Base-by-base conservation (phyloP, 2,113 vertebrate genomes). In the Nymphicus hollandicus region DNA sequence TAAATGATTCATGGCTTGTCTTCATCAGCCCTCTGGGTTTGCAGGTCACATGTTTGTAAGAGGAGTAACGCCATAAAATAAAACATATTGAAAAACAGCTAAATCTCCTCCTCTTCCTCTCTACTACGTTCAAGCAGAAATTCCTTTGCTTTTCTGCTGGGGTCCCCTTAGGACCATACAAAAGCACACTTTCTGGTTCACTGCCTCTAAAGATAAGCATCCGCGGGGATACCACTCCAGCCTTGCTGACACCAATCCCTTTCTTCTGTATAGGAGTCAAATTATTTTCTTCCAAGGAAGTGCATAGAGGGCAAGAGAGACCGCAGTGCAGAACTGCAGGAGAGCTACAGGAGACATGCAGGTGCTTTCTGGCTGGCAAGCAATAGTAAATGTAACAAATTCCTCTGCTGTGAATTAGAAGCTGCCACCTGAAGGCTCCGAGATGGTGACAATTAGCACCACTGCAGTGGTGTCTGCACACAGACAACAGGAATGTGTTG, bases 1-100 rank as follows among this genome's bases (percentile, higher is more conserved):
- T 96, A 91, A 97, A 97, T 97, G 96, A 97, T 96, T 96, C 96
- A 96, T 85, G 44, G 65, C 83, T 91, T 92, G 61, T 73, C 93
- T 93, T 86, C 68, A 66, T 13, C 25, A 71, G 73, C 66, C 86
- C 1, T 35, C 90, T 89, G 29, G 66, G 93, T 84, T 81, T 81
- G 93, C 90, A 52, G 55, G 85, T 91, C 82, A 92, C 87, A 65
- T 17, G 50, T 79, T 17, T 73, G 31, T 66, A 85, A 80, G 88
- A 90, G 78, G 55, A 93, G 41, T 24, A 94, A 91, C 0, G 7
- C 69, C 70, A 89, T 64, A 83, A 95, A 96, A 82, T 55, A 49
- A 69, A 95, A 86, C 77, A 76, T 43, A 77, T 2, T 69, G 91
- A 87, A 87, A 96, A 93, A 6, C 31, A 93, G 87, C 64, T 70